A percentile compares a stretch with the other conserved stretches of the same genome.
phyloP scores from a whole-genome alignment of 2,113 vertebrate species.

The Nothobranchius kuhntae region DNA sequence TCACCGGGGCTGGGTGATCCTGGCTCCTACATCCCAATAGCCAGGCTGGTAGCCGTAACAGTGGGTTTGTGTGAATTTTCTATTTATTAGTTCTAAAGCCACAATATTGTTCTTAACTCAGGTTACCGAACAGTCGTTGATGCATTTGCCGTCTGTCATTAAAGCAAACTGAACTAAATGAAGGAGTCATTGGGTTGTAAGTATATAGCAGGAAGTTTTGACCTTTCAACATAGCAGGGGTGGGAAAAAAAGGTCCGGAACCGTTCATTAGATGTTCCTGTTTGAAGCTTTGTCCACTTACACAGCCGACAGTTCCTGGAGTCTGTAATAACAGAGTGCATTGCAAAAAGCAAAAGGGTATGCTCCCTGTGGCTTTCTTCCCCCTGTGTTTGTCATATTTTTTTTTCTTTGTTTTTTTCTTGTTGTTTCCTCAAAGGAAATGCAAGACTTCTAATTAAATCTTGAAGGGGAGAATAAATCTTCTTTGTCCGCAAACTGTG shows the following conservation, averaged over 20 bases:
- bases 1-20: no score
- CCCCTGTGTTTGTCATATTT: slow-evolving; percentile 40
- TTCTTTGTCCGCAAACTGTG: slow-evolving; percentile 49
- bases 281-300: slow-evolving; percentile 32
- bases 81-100: background rate
- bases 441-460: slow-evolving; percentile 66
- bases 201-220: slow-evolving; percentile 1
- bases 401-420: slow-evolving; percentile 32
- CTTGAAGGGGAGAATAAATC: slow-evolving; percentile 43
- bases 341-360: slow-evolving; percentile 53
- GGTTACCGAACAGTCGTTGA: slow-evolving; percentile 21
- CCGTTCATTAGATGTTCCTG: slow-evolving; percentile 41
- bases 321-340: slow-evolving; percentile 46
- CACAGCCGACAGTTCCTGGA: slow-evolving; percentile 38
- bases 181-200: background rate
- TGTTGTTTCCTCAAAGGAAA: slow-evolving; percentile 51
- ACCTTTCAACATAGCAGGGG: slow-evolving; percentile 38
- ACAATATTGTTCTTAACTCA: background rate
- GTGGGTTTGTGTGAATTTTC: background rate
- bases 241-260: slow-evolving; percentile 20
- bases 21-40: no score
- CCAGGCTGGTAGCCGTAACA: no score
- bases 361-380: slow-evolving; percentile 46
- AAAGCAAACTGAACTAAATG: slow-evolving; percentile 27
- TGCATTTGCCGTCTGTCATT: slow-evolving; percentile 7